Conservation (phyloP, 92 coral and sea anemone species). For the Montipora capitata region DNA sequence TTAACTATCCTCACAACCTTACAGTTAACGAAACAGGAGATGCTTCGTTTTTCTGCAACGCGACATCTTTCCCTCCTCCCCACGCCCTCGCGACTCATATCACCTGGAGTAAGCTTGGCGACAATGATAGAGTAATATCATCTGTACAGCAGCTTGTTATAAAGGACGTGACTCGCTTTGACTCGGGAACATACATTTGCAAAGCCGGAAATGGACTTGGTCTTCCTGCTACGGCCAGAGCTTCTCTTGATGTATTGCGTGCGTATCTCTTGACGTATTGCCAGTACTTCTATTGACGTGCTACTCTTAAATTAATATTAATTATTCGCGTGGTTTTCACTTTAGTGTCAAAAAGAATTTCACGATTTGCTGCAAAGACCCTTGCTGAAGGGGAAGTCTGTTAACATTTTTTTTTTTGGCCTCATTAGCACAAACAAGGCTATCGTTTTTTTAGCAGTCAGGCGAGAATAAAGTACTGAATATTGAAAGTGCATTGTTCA, state of each 20-base stretch:
- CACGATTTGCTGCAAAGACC: too few relatives aligned
- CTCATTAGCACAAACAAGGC: too few relatives aligned
- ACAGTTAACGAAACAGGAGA: conserved; percentile 66
- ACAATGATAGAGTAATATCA: conserved; percentile 40
- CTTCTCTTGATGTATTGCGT: conserved; percentile 63
- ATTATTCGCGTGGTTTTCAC: too few relatives aligned
- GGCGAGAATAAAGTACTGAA: too few relatives aligned
- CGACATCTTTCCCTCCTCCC: conserved; percentile 56
- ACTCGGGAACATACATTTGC: conserved; percentile 81
- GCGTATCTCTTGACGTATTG: conserved; percentile 22
- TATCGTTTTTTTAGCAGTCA: too few relatives aligned
- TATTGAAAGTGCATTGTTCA: too few relatives aligned
- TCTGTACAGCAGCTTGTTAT: conserved; percentile 33
- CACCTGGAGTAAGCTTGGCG: conserved; percentile 72
- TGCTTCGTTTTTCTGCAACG: conserved; percentile 78
- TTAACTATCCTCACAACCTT: conserved; percentile 58
- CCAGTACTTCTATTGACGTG: too few relatives aligned
- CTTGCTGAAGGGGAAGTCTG: too few relatives aligned
- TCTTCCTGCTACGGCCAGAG: conserved; percentile 72
- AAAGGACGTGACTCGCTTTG: conserved; percentile 34
- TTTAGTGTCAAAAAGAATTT: too few relatives aligned
- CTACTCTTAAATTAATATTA: too few relatives aligned
- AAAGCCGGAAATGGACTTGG: conserved; percentile 81
- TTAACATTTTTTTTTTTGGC: too few relatives aligned
- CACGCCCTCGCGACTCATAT: conserved; percentile 8